Evolutionary conservation across 2,888 invertebrate species (phyloP), one percentile per base, ranked within the genome.

Genomic region (Odontocolon sp.): DNA sequence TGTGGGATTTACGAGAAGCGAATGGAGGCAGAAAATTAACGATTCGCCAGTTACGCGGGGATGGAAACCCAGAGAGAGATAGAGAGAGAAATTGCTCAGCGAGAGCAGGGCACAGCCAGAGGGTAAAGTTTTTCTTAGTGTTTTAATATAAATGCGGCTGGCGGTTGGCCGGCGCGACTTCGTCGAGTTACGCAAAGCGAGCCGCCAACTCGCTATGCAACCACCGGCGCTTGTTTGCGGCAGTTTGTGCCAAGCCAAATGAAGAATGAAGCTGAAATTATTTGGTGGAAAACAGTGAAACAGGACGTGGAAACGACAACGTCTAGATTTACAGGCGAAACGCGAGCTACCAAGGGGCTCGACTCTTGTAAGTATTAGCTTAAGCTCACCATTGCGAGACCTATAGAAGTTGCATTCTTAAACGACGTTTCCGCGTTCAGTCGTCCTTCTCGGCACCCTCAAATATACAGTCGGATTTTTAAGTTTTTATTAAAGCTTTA

Each of bases 1-100:
- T 82, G 80, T 64, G 82, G 84, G 85, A 89, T 89, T 89, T 89
- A 89, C 89, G 89, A 87, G 88, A 89, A 88, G 87, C 87, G 87
- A 90, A 90, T 90, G 89, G 90, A 90, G 89, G 90, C 89, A 90
- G 90, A 90, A 90, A 90, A 90, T 90, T 90, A 90, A 90, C 89
- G 90, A 90, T 90, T 90, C 88, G 77, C 77, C 66, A 79, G 80
- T 77, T 72, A 68, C 59, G 56, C 78, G 77, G 67, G 80, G 67
- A 80, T 73, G 69, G 77, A 54, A 31, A 56, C 40, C 16, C 40
- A 56, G 52, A 66, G 63, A 75, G 66, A 80, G 54, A 47, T 69
- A 74, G 70, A 68, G 36, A 33, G 69, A 50, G 54, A 38, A 52
- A n/a, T n/a, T n/a, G n/a, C n/a, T 6, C 33, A 70, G 61, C 67